phyloP scores from a whole-genome alignment of 2,797 vertebrate genomes.

The Enteromius anoplus region DNA sequence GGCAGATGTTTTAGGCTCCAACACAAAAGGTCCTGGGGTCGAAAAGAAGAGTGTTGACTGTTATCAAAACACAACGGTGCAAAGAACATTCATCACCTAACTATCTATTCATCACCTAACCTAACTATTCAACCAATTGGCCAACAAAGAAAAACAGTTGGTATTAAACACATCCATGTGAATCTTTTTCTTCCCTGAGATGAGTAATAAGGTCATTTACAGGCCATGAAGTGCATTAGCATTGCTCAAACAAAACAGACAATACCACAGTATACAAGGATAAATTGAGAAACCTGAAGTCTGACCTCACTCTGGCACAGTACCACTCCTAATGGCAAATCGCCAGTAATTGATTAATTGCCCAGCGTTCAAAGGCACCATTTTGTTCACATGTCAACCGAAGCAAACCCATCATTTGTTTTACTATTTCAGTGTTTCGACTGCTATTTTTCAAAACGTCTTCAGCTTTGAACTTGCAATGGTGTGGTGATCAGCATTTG shows the following conservation, averaged over 20 bases:
- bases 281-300: slow-evolving; percentile 51
- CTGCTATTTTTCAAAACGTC: slow-evolving; percentile 50
- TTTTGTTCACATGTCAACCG: slow-evolving; percentile 56
- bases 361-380: slow-evolving; percentile 41
- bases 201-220: slow-evolving; percentile 58
- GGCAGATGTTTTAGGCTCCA: slow-evolving; percentile 47
- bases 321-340: slow-evolving; percentile 52
- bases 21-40: slow-evolving; percentile 51
- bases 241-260: slow-evolving; percentile 56
- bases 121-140: slow-evolving; percentile 47
- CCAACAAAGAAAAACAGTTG: slow-evolving; percentile 44
- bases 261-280: slow-evolving; percentile 53
- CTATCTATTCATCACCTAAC: slow-evolving; percentile 52
- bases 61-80: slow-evolving; percentile 44
- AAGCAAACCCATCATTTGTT: slow-evolving; percentile 39
- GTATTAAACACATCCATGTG: slow-evolving; percentile 51
- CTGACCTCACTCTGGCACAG: slow-evolving; percentile 55
- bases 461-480: slow-evolving; percentile 1
- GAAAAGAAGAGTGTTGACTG: slow-evolving; percentile 51
- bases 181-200: slow-evolving; percentile 39
- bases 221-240: slow-evolving; percentile 55
- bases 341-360: slow-evolving; percentile 63
- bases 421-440: slow-evolving; percentile 32
- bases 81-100: slow-evolving; percentile 52
- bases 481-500: slow-evolving; percentile 1